phyloP scores from a whole-genome alignment of 1,140 invertebrate species.

The Theocolax elegans region DNA sequence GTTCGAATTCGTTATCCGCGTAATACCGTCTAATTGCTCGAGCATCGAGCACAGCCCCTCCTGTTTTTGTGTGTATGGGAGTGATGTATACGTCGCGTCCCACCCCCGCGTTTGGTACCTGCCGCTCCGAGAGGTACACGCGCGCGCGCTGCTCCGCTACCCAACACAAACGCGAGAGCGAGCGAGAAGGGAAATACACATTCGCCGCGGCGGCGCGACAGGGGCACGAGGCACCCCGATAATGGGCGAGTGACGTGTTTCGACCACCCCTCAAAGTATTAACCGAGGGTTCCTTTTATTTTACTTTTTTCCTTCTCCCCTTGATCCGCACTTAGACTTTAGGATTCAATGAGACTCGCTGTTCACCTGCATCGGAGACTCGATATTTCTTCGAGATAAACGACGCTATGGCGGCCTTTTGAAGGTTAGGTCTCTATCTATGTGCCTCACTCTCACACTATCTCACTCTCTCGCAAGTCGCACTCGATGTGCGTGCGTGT shows the following conservation, averaged over 20 bases:
- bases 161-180: no score
- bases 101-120: constrained; percentile 61
- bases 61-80: no score
- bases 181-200: no score
- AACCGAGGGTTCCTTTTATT: background rate
- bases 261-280: background rate
- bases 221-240: no score
- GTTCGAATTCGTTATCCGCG: constrained; percentile 40
- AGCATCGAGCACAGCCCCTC: background rate
- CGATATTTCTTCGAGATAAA: no score
- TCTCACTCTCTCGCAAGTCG: no score
- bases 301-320: constrained; percentile 8
- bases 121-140: constrained; percentile 59
- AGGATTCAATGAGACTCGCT: background rate
- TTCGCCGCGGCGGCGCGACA: no score
- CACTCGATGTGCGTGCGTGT: no score
- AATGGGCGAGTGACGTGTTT: constrained; percentile 31
- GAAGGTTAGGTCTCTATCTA: constrained; percentile 27
- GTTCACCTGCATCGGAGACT: constrained; percentile 15
- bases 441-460: background rate
- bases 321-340: background rate
- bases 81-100: background rate
- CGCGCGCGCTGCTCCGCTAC: constrained; percentile 2
- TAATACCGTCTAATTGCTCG: constrained; percentile 63
- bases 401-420: background rate